Evolutionary conservation across 2,888 invertebrate species (phyloP), one percentile per base, ranked within the genome.

Genomic region (Heliconius aoede): DNA sequence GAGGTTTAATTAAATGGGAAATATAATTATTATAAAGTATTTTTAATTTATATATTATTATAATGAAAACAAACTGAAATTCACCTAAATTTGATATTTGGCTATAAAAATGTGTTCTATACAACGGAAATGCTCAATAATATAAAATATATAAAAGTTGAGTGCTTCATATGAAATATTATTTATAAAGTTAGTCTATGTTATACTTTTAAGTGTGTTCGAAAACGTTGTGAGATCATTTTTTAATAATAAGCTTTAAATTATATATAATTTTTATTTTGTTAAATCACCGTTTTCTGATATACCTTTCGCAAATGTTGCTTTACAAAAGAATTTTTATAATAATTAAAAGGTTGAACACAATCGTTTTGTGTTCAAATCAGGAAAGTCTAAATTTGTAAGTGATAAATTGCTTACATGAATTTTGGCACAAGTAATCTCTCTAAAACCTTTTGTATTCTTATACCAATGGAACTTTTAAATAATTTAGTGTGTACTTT

Each of bases 71-170:
- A 1, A 11, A 13, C 11, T 13, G 24, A 24, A 24, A 58, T 58
- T 1, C 9, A 21, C 13, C 26, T 58, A 4, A 58, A 24, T 24
- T 58, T 64, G 32, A n/a, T 36, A 64, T 36, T 65, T 40, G 64
- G 32, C 36, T 32, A 36, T 5, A 13, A 15, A 15, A 0, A 65
- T 69, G 55, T 55, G 32, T 69, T 69, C 30, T 55, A n/a, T 55
- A 55, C 15, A 24, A 55, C 7, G n/a, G 8, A 55, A 69, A 55
- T 55, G 69, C 69, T 69, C 67, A 51, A 69, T 21, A 69, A 28
- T 30, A 65, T 15, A 65, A n/a, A 32, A 24, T 69, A 13, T n/a
- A 8, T 24, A 55, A 30, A 26, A 51, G 30, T 55, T 30, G 21
- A 30, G 0, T 69, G n/a, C n/a, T 69, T 55, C 30, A 30, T 69